A percentile compares a stretch with the other conserved stretches of the same genome.
These are phyloP conservation scores for Papilio gigon DNA, from an alignment of 2,888 invertebrate species.

Conservation along the genomic window DNA sequence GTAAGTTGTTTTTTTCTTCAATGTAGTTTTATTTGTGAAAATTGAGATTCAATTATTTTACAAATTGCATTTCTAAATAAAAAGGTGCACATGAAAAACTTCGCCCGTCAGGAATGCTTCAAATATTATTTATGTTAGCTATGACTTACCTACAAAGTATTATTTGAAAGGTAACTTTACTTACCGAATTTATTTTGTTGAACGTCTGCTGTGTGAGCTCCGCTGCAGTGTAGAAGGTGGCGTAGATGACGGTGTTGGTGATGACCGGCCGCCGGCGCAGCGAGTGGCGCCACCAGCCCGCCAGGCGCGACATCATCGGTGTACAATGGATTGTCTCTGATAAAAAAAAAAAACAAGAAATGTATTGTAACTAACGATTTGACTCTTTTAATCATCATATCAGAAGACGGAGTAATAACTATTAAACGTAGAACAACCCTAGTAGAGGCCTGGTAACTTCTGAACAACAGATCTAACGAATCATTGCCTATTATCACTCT, in stretches of 20 bases:
- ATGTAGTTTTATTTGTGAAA: not conserved
- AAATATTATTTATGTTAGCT: not conserved
- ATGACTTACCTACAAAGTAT: not conserved
- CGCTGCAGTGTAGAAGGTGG: constrained; percentile 89
- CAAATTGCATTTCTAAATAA: not conserved
- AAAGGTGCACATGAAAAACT: no score
- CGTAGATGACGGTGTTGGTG: constrained; percentile 86
- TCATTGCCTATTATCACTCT: no score
- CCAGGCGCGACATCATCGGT: constrained; percentile 57
- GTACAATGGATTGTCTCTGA: not conserved
- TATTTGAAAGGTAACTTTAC: no score
- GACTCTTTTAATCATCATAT: not conserved
- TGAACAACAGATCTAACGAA: no score
- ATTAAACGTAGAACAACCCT: not conserved
- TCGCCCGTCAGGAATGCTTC: no score
- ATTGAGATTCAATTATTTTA: not conserved
- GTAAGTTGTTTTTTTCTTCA: constrained; percentile 69
- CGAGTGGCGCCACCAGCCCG: constrained; percentile 55
- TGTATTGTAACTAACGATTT: not conserved
- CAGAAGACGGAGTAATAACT: not conserved
- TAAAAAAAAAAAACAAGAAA: not conserved
- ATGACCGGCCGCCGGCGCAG: constrained; percentile 78
- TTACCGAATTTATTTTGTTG: constrained; percentile 86
- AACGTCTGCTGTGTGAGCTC: constrained; percentile 90
- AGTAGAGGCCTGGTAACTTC: no score